These are phyloP conservation scores for Habroteleia sp. DNA, from an alignment of 2,888 invertebrate species.

Conservation along the genomic window DNA sequence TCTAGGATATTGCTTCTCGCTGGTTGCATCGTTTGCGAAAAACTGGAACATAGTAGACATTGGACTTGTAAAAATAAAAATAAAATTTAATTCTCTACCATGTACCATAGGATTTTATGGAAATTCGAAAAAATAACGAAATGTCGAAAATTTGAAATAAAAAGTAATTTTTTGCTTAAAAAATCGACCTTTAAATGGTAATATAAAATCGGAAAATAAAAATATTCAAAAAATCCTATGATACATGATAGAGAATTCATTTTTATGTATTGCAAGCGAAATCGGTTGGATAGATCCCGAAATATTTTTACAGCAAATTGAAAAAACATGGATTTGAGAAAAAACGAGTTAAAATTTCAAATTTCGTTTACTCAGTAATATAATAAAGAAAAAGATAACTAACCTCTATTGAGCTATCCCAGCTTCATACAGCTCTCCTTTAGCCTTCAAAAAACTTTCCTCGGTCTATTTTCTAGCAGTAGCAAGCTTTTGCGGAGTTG, in stretches of 20 bases:
- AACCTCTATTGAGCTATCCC: slow-evolving; percentile 10
- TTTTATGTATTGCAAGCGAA: slow-evolving; percentile 22
- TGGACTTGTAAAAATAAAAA: too few species aligned
- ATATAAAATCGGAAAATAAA: slow-evolving; percentile 29
- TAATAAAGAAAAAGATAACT: slow-evolving; percentile 23
- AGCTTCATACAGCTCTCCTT: slow-evolving; percentile 17
- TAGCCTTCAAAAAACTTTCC: slow-evolving; percentile 6
- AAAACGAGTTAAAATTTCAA: slow-evolving; percentile 34
- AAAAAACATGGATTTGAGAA: slow-evolving; percentile 36
- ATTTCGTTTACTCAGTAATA: slow-evolving; percentile 22
- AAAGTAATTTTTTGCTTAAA: too few species aligned
- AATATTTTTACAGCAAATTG: slow-evolving; percentile 24
- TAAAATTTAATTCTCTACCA: too few species aligned
- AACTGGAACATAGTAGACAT: too few species aligned
- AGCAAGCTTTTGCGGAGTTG: slow-evolving; percentile 24
- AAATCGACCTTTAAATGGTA: slow-evolving; percentile 24
- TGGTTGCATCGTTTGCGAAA: too few species aligned
- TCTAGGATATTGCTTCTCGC: too few species aligned
- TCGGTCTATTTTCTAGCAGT: slow-evolving; percentile 27
- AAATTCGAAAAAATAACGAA: too few species aligned
- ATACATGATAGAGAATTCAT: slow-evolving; percentile 21
- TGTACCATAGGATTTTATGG: too few species aligned
- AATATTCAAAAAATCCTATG: slow-evolving; percentile 33
- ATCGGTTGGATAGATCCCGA: slow-evolving; percentile 41
- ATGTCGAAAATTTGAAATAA: too few species aligned